phyloP scores from a whole-genome alignment of 2,797 vertebrate genomes.

The Dicrostonyx torquatus region DNA sequence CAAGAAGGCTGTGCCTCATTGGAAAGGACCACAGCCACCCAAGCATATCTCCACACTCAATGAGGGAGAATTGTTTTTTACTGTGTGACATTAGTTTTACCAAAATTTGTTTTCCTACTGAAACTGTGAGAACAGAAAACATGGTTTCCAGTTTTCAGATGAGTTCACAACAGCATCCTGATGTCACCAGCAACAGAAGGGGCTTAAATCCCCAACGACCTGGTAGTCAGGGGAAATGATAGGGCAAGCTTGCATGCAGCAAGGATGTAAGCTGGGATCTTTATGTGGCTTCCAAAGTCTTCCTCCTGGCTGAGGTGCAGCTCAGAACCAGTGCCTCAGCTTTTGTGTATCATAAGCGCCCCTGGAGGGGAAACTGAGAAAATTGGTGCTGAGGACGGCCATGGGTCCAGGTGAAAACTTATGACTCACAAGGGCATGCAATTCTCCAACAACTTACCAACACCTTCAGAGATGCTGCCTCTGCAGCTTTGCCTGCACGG shows the following conservation, averaged over 20 bases:
- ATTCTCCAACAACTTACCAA: too few species aligned
- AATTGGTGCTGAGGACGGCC: background rate
- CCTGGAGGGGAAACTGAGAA: background rate
- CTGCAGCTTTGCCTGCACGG: background rate
- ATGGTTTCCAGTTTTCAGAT: background rate
- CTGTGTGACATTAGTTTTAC: background rate
- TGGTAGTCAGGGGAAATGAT: background rate
- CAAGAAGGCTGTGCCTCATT: background rate
- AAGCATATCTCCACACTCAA: too few species aligned
- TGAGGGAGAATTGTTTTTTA: background rate
- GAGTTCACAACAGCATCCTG: background rate
- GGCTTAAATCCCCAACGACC: background rate
- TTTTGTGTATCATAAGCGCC: background rate
- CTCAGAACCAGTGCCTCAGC: rapidly evolving
- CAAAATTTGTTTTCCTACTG: background rate
- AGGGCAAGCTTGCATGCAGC: background rate
- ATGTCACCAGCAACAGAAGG: background rate
- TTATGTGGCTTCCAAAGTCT: background rate
- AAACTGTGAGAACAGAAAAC: background rate
- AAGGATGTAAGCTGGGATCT: background rate
- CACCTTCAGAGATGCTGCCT: background rate
- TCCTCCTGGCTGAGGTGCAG: rapidly evolving
- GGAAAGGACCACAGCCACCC: background rate
- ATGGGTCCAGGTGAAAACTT: background rate
- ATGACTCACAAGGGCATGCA: background rate